phyloP scores from a whole-genome alignment of 2,888 invertebrate species.

The Stenotaenia linearis region DNA sequence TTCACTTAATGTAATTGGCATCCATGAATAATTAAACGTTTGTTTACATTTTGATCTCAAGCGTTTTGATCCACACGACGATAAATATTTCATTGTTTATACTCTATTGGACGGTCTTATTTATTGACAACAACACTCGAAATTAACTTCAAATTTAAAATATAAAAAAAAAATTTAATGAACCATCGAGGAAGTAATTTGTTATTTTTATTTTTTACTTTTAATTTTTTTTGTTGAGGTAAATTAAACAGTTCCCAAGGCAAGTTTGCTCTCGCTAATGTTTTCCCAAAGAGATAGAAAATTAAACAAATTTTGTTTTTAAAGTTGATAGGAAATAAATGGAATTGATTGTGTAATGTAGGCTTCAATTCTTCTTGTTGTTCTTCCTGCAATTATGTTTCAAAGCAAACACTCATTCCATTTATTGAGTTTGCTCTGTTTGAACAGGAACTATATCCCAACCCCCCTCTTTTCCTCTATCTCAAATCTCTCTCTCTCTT shows the following conservation, averaged over 20 bases:
- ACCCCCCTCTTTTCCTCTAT: not conserved
- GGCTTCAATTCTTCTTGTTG: slow-evolving; percentile 19
- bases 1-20: slow-evolving; percentile 19
- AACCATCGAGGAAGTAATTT: slow-evolving; percentile 8
- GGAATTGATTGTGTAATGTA: slow-evolving; percentile 20
- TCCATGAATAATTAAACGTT: not conserved
- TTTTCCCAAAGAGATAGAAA: slow-evolving; percentile 13
- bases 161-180: not conserved
- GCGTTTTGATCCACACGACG: not conserved
- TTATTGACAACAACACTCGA: not conserved
- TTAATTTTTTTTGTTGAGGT: not conserved
- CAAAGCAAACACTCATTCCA: slow-evolving; percentile 26
- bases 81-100: not conserved
- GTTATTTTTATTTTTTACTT: not conserved
- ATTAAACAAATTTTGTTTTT: slow-evolving; percentile 23
- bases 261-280: slow-evolving; percentile 11
- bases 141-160: not conserved
- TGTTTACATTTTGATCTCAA: slow-evolving; percentile 15
- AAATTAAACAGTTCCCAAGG: slow-evolving; percentile 24
- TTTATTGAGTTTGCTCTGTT: slow-evolving; percentile 23
- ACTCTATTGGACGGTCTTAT: not conserved
- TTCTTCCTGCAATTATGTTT: slow-evolving; percentile 24
- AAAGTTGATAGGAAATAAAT: slow-evolving; percentile 23
- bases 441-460: slow-evolving; percentile 19
- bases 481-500: not conserved